phyloP scores from a whole-genome alignment of 2,888 invertebrate species.

The Ormyrus pomaceus region DNA sequence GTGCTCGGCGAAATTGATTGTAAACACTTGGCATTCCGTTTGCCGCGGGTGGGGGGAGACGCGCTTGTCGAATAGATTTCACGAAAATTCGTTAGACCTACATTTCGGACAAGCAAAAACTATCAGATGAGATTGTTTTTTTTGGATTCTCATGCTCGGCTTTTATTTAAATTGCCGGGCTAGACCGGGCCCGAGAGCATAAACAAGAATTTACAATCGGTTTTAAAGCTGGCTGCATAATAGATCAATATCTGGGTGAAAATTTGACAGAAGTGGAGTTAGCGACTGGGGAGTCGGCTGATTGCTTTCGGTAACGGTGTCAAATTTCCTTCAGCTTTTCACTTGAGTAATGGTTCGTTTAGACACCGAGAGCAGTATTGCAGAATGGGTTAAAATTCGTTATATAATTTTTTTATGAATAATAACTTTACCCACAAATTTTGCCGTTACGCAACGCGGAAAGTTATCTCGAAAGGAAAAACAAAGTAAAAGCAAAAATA shows the following conservation, averaged over 20 bases:
- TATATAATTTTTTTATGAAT: constrained; percentile 36
- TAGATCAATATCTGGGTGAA: constrained; percentile 34
- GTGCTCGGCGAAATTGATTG: too few species aligned
- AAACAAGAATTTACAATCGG: constrained; percentile 31
- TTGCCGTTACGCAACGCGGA: constrained; percentile 14
- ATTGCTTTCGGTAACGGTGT: constrained; percentile 38
- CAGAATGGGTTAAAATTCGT: constrained; percentile 15
- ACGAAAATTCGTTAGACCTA: too few species aligned
- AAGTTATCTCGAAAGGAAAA: constrained; percentile 10
- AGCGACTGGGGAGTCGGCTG: background rate
- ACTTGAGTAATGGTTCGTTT: constrained; percentile 34
- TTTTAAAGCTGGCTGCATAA: background rate
- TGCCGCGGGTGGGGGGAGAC: too few species aligned
- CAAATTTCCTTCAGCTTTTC: constrained; percentile 42
- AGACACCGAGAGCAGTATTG: background rate
- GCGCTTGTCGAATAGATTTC: too few species aligned
- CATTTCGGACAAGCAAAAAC: too few species aligned
- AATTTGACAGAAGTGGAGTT: constrained; percentile 27
- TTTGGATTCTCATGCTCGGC: background rate
- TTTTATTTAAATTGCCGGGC: too few species aligned
- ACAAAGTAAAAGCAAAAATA: constrained; percentile 4
- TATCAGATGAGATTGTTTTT: too few species aligned
- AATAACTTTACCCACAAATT: constrained; percentile 21
- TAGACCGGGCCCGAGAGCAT: background rate
- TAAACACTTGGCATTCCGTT: too few species aligned